Evolutionary conservation across 2,797 vertebrate species (phyloP), one percentile per base, ranked within the genome.

Genomic region (Eremophila alpestris): DNA sequence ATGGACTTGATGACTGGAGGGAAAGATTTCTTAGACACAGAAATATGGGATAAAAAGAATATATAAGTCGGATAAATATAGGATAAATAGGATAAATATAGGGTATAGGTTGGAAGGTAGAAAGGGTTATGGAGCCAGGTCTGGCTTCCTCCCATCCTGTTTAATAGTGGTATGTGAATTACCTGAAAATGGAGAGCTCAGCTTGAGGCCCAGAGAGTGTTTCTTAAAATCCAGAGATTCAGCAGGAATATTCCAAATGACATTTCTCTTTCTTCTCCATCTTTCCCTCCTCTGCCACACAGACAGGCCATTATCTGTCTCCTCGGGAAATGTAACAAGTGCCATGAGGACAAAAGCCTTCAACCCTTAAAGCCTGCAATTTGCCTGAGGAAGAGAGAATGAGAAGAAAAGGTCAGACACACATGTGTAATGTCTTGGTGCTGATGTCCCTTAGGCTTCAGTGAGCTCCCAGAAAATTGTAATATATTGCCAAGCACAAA

Each of bases 351-450:
- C 82, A 83, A 77, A 93, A 80, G 34, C 71, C 54, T 87, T 87
- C 7, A 5, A 83, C 87, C 36, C 29, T 87, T 69, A 68, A 71
- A 93, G 43, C 36, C 51, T 82, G 59, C 36, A 84, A 16, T 76
- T 93, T 87, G 63, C 70, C 81, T 27, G 63, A 79, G 65, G 77
- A 78, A 73, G 83, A 59, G 59, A 89, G 48, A 32, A 55, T 4
- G 63, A 78, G 46, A 62, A 86, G 76, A 43, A 91, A 93, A 94
- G 62, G 76, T 91, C 89, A 91, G 62, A 58, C 19, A 43, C 56
- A 21, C 0, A n/a, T n/a, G 0, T 64, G 60, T 54, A 11, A 67
- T 60, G 34, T 40, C 89, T 87, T 58, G 43, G 19, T 87, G 46
- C 23, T 68, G 36, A n/a, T 56, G 29, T 76, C 36, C 22, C 34